Conservation (phyloP, 2,113 vertebrate species). For the Hemicordylus capensis region DNA sequence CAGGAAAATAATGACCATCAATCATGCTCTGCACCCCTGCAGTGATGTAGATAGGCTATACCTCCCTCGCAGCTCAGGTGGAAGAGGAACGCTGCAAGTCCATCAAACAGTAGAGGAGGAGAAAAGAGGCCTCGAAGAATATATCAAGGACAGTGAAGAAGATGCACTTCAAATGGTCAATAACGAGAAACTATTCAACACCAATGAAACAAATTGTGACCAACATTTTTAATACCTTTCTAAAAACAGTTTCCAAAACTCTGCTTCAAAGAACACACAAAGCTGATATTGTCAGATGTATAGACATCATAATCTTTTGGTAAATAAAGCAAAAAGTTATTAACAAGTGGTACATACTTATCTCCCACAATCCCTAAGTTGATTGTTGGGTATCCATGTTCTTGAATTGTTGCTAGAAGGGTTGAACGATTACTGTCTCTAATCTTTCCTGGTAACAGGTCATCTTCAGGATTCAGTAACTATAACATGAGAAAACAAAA, state of each 20-base stretch:
- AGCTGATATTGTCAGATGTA: slow-evolving; percentile 15
- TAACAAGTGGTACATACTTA: slow-evolving; percentile 86
- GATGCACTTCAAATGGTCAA: too few species aligned
- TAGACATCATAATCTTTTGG: background rate
- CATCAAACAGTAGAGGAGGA: too few species aligned
- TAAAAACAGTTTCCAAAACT: background rate
- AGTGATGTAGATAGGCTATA: too few species aligned
- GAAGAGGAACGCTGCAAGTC: too few species aligned
- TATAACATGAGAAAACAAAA: slow-evolving; percentile 68
- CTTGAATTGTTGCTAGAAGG: slow-evolving; percentile 96
- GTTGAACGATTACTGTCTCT: slow-evolving; percentile 98
- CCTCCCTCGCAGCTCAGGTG: too few species aligned
- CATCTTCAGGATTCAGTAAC: slow-evolving; percentile 97
- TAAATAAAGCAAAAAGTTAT: slow-evolving; percentile 41
- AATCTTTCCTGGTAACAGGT: slow-evolving; percentile 97
- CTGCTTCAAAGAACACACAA: background rate
- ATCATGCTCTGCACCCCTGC: too few species aligned
- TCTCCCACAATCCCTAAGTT: slow-evolving; percentile 99
- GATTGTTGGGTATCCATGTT: slow-evolving; percentile 98
- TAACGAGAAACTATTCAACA: too few species aligned
- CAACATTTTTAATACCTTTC: background rate
- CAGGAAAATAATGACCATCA: too few species aligned
- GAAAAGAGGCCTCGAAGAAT: too few species aligned
- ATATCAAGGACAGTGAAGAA: too few species aligned
- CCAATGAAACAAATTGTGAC: too few species aligned